Percentiles rank a stretch among this genome's conserved stretches.
Conservation (phyloP, 35 echinoderm and acorn worm species). For the Heliocidaris tuberculata region DNA sequence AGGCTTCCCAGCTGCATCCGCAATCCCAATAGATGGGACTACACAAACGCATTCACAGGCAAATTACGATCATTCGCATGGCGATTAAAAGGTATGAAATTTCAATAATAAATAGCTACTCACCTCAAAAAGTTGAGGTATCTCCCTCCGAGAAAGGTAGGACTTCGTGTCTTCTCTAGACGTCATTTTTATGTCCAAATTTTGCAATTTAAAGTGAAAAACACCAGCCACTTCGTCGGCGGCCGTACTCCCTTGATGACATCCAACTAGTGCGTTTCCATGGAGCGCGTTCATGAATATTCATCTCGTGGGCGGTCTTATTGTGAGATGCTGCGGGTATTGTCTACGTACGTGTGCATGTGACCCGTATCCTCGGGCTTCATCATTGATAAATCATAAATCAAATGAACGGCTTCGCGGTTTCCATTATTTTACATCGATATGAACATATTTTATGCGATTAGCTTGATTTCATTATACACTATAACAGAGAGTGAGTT, state of each 20-base stretch:
- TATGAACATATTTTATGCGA: too few species aligned
- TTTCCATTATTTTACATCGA: too few species aligned
- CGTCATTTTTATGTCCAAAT: conserved; percentile 57
- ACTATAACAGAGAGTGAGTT: too few species aligned
- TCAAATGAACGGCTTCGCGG: too few species aligned
- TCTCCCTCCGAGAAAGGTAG: conserved; percentile 91
- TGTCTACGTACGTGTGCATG: too few species aligned
- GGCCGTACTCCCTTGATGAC: conserved; percentile 6
- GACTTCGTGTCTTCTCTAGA: conserved; percentile 91
- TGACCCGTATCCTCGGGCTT: too few species aligned
- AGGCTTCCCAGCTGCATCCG: neutral
- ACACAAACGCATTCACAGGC: neutral
- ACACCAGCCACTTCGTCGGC: conserved; percentile 17
- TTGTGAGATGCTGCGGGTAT: too few species aligned
- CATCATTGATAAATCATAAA: too few species aligned
- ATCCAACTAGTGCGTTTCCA: conserved; percentile 30
- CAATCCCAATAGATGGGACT: neutral
- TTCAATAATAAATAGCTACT: neutral
- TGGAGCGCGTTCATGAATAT: conserved; percentile 40
- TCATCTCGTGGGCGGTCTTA: neutral
- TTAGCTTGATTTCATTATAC: too few species aligned
- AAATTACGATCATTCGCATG: neutral
- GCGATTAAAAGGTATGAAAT: neutral
- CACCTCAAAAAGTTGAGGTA: conserved; percentile 98
- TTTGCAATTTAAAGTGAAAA: neutral